phyloP scores from a whole-genome alignment of 2,797 vertebrate genomes.

The Halcyon chelicuti region DNA sequence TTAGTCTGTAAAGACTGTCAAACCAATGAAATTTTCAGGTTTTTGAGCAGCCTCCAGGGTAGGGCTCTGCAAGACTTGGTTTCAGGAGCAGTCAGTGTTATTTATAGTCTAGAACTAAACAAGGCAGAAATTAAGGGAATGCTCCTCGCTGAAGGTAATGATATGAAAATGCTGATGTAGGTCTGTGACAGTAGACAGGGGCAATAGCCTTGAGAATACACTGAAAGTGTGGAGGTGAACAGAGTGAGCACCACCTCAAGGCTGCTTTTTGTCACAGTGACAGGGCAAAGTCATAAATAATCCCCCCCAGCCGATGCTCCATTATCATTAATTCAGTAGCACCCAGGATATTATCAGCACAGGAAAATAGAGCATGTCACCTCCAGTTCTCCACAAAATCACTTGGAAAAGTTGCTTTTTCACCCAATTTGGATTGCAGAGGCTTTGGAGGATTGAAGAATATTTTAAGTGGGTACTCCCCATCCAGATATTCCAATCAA shows the following conservation, averaged over 20 bases:
- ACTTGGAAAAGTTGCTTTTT: neutral
- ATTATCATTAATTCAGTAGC: slow-evolving; percentile 47
- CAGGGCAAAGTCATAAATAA: slow-evolving; percentile 33
- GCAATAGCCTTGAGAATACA: neutral
- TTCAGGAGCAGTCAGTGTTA: slow-evolving; percentile 47
- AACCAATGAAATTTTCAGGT: slow-evolving; percentile 27
- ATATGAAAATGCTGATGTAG: slow-evolving; percentile 54
- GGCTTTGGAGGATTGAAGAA: slow-evolving; percentile 13
- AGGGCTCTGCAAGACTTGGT: slow-evolving; percentile 24
- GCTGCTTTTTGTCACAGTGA: slow-evolving; percentile 57
- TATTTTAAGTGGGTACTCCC: slow-evolving; percentile 79
- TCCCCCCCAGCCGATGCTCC: neutral
- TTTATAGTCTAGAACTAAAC: slow-evolving; percentile 66
- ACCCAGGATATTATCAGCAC: neutral
- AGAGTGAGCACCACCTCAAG: slow-evolving; percentile 27
- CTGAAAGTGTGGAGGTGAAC: slow-evolving; percentile 36
- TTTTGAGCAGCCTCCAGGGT: slow-evolving; percentile 44
- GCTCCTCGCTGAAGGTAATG: slow-evolving; percentile 35
- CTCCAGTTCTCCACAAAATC: neutral
- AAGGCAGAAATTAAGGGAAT: slow-evolving; percentile 69
- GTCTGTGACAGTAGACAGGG: slow-evolving; percentile 42
- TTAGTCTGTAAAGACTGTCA: slow-evolving; percentile 36
- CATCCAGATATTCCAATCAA: slow-evolving; percentile 83
- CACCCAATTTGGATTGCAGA: slow-evolving; percentile 50
- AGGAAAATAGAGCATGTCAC: neutral